phyloP scores from a whole-genome alignment of 2,888 invertebrate species.

The Leucoptera coffeella region DNA sequence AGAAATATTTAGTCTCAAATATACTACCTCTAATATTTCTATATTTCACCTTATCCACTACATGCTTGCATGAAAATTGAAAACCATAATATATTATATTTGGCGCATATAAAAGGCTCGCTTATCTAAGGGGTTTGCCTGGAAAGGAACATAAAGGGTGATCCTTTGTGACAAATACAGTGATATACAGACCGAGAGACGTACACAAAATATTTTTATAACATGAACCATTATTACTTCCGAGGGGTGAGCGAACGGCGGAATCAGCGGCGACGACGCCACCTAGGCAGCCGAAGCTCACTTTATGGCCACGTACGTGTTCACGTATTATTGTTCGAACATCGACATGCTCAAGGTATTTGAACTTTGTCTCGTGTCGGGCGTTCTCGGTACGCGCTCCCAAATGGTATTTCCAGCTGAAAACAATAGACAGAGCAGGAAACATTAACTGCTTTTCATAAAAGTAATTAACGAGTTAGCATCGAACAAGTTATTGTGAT shows the following conservation, averaged over 20 bases:
- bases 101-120: slow-evolving; percentile 52
- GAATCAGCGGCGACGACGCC: slow-evolving; percentile 42
- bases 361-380: neutral
- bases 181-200: slow-evolving; percentile 51
- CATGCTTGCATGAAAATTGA: slow-evolving; percentile 35
- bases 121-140: slow-evolving; percentile 55
- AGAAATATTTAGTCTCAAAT: too few species aligned
- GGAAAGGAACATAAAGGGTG: slow-evolving; percentile 55
- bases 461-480: slow-evolving; percentile 48
- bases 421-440: slow-evolving; percentile 22
- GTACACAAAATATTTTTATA: slow-evolving; percentile 53
- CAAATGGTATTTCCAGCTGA: neutral
- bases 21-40: too few species aligned
- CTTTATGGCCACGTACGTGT: too few species aligned
- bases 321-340: too few species aligned
- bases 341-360: too few species aligned
- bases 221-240: slow-evolving; percentile 55
- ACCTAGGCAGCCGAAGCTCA: too few species aligned
- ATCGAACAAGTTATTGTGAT: slow-evolving; percentile 51
- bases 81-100: slow-evolving; percentile 55
- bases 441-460: slow-evolving; percentile 45
- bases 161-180: slow-evolving; percentile 54
- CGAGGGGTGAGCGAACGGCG: slow-evolving; percentile 21
- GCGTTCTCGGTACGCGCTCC: neutral
- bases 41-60: too few species aligned